phyloP scores from a whole-genome alignment of 1,140 invertebrate genomes.

The Sinella curviseta region DNA sequence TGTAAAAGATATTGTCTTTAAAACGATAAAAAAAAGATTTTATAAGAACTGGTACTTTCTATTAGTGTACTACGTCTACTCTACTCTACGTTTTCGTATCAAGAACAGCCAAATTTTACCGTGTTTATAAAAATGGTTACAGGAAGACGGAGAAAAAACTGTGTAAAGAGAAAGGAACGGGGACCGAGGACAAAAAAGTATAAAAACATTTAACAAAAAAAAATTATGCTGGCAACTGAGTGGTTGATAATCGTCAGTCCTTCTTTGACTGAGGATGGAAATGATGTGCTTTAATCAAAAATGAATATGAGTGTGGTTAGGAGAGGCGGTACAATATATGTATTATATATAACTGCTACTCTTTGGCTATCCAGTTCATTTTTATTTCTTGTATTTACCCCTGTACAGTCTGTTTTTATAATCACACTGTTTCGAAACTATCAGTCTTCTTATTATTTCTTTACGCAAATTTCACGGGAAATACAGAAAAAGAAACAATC shows the following conservation, averaged over 20 bases:
- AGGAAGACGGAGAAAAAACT: background rate
- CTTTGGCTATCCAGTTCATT: too few species aligned
- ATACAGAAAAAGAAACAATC: background rate
- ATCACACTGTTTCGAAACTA: background rate
- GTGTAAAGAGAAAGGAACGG: background rate
- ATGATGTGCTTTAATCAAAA: constrained; percentile 22
- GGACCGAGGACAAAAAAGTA: background rate
- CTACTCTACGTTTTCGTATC: background rate
- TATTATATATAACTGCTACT: background rate
- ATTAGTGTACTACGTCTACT: background rate
- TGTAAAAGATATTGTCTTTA: constrained; percentile 6
- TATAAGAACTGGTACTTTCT: constrained; percentile 17
- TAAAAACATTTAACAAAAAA: background rate
- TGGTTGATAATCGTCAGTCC: background rate
- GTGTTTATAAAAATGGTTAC: background rate
- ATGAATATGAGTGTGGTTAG: background rate
- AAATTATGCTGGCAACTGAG: background rate
- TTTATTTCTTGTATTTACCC: constrained; percentile 22
- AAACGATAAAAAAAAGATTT: background rate
- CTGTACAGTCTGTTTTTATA: constrained; percentile 20
- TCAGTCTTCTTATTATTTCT: background rate
- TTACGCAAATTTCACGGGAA: background rate
- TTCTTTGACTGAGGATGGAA: background rate
- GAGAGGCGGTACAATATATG: background rate
- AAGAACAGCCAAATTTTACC: background rate